These are phyloP conservation scores for Callyntrura guangdongensis DNA, from an alignment of 2,888 invertebrate genomes.

Conservation along the genomic window DNA sequence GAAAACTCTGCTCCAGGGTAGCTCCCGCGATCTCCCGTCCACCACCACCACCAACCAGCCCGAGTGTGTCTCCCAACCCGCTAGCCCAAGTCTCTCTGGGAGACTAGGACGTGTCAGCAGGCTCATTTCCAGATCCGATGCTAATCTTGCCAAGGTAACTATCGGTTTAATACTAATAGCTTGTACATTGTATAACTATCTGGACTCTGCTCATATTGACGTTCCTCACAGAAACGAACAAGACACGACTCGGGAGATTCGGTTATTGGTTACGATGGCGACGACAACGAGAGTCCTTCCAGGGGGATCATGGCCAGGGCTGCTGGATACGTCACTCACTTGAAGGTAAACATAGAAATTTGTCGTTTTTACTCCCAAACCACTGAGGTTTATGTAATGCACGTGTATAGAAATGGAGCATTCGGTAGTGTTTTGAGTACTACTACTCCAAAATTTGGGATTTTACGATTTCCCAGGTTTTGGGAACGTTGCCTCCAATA, in stretches of 20 bases:
- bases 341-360: no score
- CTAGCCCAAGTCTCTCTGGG: conserved; percentile 78
- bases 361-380: no score
- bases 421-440: no score
- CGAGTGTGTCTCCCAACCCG: conserved; percentile 66
- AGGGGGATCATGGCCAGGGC: conserved; percentile 83
- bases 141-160: conserved; percentile 80
- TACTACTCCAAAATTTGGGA: no score
- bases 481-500: no score
- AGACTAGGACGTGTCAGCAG: conserved; percentile 82
- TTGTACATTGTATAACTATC: no score
- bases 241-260: conserved; percentile 83
- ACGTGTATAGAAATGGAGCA: no score
- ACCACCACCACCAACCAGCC: conserved; percentile 9
- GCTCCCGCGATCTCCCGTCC: conserved; percentile 43
- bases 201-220: no score
- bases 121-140: conserved; percentile 84
- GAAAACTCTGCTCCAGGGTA: conserved; percentile 51
- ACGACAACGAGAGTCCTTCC: conserved; percentile 79
- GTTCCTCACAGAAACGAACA: conserved; percentile 62
- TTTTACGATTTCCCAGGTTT: no score
- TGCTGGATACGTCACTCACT: conserved; percentile 84
- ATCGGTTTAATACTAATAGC: background rate
- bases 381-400: background rate
- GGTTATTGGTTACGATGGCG: conserved; percentile 62